Conservation (phyloP, 2,113 vertebrate genomes). For the Prochilodus magdalenae region DNA sequence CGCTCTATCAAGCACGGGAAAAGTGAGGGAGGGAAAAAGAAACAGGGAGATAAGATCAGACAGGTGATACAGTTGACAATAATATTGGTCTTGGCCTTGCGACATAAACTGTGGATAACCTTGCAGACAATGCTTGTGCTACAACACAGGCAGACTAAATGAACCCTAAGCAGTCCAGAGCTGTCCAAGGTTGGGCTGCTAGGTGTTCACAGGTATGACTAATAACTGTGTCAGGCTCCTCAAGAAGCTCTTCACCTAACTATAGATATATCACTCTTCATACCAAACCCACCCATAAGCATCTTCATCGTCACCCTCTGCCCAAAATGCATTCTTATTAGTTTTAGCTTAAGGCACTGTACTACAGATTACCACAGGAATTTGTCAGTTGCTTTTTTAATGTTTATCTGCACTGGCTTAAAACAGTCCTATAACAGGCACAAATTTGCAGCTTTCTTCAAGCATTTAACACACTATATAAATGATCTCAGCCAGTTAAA, state of each 20-base stretch:
- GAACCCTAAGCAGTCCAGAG: slow-evolving; percentile 50
- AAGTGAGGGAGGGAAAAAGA: not conserved
- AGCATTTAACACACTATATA: too few species aligned
- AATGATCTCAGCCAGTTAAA: too few species aligned
- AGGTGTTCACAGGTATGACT: slow-evolving; percentile 53
- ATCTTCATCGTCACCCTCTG: too few species aligned
- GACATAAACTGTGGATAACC: slow-evolving; percentile 18
- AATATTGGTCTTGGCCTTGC: not conserved
- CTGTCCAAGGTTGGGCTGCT: slow-evolving; percentile 41
- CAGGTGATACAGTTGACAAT: not conserved
- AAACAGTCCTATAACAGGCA: too few species aligned
- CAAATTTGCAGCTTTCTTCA: too few species aligned
- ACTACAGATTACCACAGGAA: too few species aligned
- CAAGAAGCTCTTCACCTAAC: not conserved
- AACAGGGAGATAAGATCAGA: not conserved
- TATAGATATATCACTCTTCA: too few species aligned
- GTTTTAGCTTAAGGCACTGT: too few species aligned
- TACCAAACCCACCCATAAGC: too few species aligned
- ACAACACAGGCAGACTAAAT: slow-evolving; percentile 65
- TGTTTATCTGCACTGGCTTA: too few species aligned
- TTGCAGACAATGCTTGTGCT: not conserved
- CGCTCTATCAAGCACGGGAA: not conserved
- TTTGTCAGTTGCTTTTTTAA: too few species aligned
- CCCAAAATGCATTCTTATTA: too few species aligned
- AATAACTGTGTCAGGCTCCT: slow-evolving; percentile 54